These are phyloP conservation scores for Natrix natrix DNA, from an alignment of 2,797 vertebrate species.

Conservation along the genomic window DNA sequence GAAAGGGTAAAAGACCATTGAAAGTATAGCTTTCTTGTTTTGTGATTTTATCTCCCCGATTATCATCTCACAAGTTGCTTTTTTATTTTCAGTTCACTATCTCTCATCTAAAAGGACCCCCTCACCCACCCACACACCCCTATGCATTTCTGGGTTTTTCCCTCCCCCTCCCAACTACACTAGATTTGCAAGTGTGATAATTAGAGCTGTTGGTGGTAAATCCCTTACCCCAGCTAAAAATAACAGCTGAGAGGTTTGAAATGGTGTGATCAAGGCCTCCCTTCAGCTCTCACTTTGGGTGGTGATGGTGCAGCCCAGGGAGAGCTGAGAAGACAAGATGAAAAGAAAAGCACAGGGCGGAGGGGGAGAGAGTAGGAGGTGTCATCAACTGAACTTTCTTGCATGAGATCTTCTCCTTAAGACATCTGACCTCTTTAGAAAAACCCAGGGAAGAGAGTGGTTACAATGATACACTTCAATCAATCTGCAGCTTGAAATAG, in stretches of 20 bases:
- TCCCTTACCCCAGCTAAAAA: constrained; percentile 15
- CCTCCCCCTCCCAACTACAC: neutral
- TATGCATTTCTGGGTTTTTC: neutral
- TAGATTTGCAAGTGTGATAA: constrained; percentile 13
- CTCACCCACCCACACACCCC: neutral
- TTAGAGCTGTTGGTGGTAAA: constrained; percentile 13
- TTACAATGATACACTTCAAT: neutral
- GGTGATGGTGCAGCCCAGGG: accelerated
- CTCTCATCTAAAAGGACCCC: accelerated
- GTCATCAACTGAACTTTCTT: neutral
- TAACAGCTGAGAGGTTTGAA: neutral
- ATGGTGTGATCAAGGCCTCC: accelerated
- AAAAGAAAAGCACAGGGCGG: neutral
- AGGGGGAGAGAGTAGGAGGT: neutral
- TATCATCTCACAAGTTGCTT: neutral
- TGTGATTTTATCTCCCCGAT: neutral
- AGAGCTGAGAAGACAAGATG: neutral
- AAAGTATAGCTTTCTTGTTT: neutral
- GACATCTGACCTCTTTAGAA: neutral
- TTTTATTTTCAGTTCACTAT: neutral
- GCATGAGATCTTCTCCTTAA: accelerated
- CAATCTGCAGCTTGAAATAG: neutral
- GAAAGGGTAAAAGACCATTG: accelerated
- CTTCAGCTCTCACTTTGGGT: accelerated
- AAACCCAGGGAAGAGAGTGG: accelerated